Evolutionary conservation across 2,797 vertebrate genomes (phyloP).

Genomic region (Crenuchus spilurus): DNA sequence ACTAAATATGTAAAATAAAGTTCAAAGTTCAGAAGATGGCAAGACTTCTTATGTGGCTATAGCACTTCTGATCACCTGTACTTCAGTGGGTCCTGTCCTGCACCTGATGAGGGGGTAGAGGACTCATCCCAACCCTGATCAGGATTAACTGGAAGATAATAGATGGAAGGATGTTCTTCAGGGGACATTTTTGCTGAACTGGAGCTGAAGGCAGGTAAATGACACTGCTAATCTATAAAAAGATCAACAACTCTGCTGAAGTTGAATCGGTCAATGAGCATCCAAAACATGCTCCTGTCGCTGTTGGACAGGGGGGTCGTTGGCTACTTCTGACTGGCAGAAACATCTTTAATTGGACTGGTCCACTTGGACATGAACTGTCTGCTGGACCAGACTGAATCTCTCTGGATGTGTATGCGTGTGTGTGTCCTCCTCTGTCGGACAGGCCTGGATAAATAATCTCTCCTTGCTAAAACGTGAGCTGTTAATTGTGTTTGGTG

Average conservation of each 20-base stretch:
- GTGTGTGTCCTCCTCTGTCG: constrained; percentile 69
- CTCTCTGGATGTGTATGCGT: constrained; percentile 65
- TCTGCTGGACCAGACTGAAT: constrained; percentile 49
- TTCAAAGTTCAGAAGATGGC: neutral
- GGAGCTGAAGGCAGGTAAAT: neutral
- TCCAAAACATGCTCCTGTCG: constrained; percentile 61
- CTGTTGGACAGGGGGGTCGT: constrained; percentile 59
- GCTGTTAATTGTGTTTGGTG: constrained; percentile 81
- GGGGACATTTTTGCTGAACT: neutral
- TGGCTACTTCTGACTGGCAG: constrained; percentile 63
- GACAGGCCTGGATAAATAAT: constrained; percentile 79
- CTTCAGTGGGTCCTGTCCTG: too few species aligned
- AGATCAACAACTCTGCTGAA: neutral
- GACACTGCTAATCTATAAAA: constrained; percentile 2
- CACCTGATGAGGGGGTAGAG: too few species aligned
- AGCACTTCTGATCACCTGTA: too few species aligned
- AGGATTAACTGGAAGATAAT: too few species aligned
- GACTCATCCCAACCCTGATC: too few species aligned
- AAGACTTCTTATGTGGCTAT: too few species aligned
- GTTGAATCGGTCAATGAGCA: constrained; percentile 50
- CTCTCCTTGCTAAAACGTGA: constrained; percentile 73
- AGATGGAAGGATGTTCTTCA: too few species aligned
- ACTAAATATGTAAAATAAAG: too few species aligned
- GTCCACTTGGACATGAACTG: constrained; percentile 68
- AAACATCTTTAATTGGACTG: constrained; percentile 79